Conservation (phyloP, 2,888 invertebrate genomes). For the Lepidonotus clava region DNA sequence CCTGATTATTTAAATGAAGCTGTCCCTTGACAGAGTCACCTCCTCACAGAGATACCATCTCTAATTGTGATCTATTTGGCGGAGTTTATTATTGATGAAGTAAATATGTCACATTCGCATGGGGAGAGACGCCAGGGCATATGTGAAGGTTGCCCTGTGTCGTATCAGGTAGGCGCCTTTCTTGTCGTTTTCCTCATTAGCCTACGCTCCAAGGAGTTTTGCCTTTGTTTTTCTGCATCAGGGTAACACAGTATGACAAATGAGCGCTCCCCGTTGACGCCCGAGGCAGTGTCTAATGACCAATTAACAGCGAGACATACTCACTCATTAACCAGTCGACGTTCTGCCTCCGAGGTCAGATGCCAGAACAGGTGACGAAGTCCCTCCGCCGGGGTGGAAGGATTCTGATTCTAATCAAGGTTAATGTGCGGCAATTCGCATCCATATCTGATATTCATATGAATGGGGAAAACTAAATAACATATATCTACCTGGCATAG, state of each 20-base stretch:
- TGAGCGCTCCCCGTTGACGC: neutral
- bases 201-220: neutral
- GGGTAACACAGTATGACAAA: conserved; percentile 11
- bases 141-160: neutral
- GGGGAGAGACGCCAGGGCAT: neutral
- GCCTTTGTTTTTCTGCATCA: neutral
- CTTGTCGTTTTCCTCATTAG: neutral
- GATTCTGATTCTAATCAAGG: too few species aligned
- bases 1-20: conserved; percentile 16
- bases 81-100: conserved; percentile 21
- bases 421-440: too few species aligned
- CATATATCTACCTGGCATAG: too few species aligned
- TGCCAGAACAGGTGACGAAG: neutral
- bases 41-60: neutral
- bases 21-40: conserved; percentile 6
- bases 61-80: conserved; percentile 23
- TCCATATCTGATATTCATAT: too few species aligned
- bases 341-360: neutral
- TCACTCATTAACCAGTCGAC: neutral
- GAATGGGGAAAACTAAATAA: too few species aligned
- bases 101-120: neutral
- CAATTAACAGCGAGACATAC: neutral
- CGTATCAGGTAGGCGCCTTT: neutral
- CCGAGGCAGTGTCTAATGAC: neutral
- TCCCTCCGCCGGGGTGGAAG: too few species aligned